Evolutionary conservation across 2,113 vertebrate genomes (phyloP), one percentile per base, ranked within the genome.

Genomic region (Trichomycterus rosablanca): DNA sequence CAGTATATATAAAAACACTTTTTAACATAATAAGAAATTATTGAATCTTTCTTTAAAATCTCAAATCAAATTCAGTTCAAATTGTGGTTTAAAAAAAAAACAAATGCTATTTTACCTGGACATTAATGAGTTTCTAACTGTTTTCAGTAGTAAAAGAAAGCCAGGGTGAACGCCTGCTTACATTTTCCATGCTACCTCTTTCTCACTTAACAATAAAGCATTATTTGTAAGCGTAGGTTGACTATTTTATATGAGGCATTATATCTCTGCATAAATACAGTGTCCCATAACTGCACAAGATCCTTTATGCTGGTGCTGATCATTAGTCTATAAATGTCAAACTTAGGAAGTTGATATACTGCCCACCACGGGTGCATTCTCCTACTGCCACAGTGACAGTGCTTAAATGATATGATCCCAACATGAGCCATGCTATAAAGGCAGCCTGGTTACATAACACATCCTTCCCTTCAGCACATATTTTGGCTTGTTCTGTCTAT

Each of bases 271-370:
- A 77, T 74, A 76, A 83, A 83, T 76, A 76, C 67, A 73, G 71
- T 64, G 65, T 53, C 66, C 81, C 74, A 74, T 83, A 80, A 80
- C 76, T 74, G 74, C 69, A 77, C 67, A 56, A 71, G 70, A 66
- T 70, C 76, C 14, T 14, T 35, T 66, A 35, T 58, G 22, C n/a
- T 28, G 66, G 44, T 50, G 55, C 66, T 49, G 66, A 54, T 66
- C 66, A 66, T 57, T 73, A 69, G 68, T 67, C 70, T 73, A 70
- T 82, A 84, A 86, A 88, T 80, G 83, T 86, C 83, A 83, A 81
- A 79, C 78, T 59, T 68, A 75, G 75, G 52, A 62, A 74, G 73
- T 60, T 85, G 81, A 84, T 81, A 80, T 84, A 87, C 65, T 58
- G 74, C 76, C 59, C n/a, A 63, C 74, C 55, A 66, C 78, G 63